Base-by-base conservation (phyloP, 2,888 invertebrate species). In the Agrypnus murinus region DNA sequence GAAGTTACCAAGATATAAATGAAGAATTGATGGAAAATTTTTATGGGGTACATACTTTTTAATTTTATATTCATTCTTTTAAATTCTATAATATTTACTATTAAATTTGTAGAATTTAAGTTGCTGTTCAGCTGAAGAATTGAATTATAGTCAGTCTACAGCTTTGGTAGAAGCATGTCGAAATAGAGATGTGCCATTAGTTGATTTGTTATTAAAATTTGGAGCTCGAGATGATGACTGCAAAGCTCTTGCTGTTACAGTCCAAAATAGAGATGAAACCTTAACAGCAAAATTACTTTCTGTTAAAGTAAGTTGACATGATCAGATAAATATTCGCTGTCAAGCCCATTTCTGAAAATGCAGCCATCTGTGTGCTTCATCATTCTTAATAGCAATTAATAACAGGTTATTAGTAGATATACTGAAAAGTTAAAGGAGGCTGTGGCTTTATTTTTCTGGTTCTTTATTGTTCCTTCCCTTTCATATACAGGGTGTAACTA, bases 191-290 rank as follows among this genome's bases (percentile, higher is more conserved):
- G 86, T 90, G 25, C 88, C 90, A 25, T 89, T 94, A 80, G 92
- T 93, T n/a, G 94, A 95, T 80, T 84, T 94, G 62, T 86, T 97
- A 55, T 85, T 97, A 59, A 89, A 90, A 77, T 89, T 92, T 81
- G 96, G 96, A 15, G 98, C 98, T 0, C 87, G 92, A 15, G 99
- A 99, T 87, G 94, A 96, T 69, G 92, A 94, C 70, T 92, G 94
- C 66, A 89, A 92, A 75, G 98, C 98, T 2, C 87, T 98, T 48
- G 86, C 90, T 34, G 92, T 95, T 73, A 94, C 95, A 4, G 92
- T 93, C 0, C 86, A 88, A 17, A 91, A 92, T 77, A 90, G 90
- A 14, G 94, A 97, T 80, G 93, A 93, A 80, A 87, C 90, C 0
- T 89, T 96, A 5, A 90, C 93, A 6, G 92, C 95, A 10, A 92